Evolutionary conservation across 2,113 vertebrate genomes (phyloP), one percentile per base, ranked within the genome.

Genomic region (Acinonyx jubatus): DNA sequence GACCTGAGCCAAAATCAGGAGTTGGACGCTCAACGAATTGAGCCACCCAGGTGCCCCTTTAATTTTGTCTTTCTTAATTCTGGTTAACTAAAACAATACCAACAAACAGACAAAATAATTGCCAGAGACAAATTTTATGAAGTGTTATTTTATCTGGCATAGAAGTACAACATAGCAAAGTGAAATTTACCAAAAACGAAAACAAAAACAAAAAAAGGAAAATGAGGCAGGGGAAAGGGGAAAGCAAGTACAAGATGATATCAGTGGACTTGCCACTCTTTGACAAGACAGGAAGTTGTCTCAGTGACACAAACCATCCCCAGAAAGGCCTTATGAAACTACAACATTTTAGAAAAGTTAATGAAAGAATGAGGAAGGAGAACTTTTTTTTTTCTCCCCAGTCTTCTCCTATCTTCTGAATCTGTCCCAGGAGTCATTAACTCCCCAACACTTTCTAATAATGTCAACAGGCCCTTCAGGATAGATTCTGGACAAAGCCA

Each of bases 391-490:
- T 71, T 57, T 81, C 14, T 45, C 48, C 36, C 48, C 3, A 2
- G 2, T 66, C 12, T 57, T n/a, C 4, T 66, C 38, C 8, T 52
- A 3, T 66, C 45, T 86, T 19, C 52, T 63, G 63, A 61, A 16
- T 89, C 21, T 90, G 29, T 52, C 27, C 66, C 74, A 50, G 41
- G 0, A 21, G 25, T 1, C 25, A 55, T 29, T 25, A 68, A 82
- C 14, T 4, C 10, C 3, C 14, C 0, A 19, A 21, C 1, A 92
- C 2, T 25, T 9, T 48, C 8, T 29, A 33, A 50, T 50, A 33
- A 21, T 1, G 0, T 9, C 29, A n/a, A 14, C 1, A 65, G 36
- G 23, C 3, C 0, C 3, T 27, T 96, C 16, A 55, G 21, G n/a
- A 48, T 2, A 45, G 29, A 36, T 3, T 23, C 18, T 50, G 13